A percentile compares a stretch with the other conserved stretches of the same genome.
These are phyloP conservation scores for Eilema caniola DNA, from an alignment of 2,888 invertebrate genomes.

Conservation along the genomic window DNA sequence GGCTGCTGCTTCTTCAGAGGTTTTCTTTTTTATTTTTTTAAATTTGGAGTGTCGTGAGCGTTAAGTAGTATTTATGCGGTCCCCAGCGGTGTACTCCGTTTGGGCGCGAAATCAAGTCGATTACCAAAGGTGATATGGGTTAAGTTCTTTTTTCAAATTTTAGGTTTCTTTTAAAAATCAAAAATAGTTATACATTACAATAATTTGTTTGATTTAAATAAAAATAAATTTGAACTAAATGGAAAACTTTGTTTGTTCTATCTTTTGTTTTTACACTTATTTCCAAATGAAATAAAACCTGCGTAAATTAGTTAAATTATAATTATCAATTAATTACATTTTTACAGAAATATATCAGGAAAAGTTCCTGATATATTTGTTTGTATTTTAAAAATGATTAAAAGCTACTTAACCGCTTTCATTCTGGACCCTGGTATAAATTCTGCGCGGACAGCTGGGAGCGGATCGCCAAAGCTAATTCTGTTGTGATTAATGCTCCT, in stretches of 20 bases:
- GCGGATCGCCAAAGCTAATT: constrained; percentile 86
- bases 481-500: constrained; percentile 85
- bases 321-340: not conserved
- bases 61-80: constrained; percentile 86
- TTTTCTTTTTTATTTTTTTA: constrained; percentile 65
- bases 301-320: not conserved
- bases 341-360: not conserved
- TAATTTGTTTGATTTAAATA: constrained; percentile 6
- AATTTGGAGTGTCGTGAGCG: constrained; percentile 79
- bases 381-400: constrained; percentile 33
- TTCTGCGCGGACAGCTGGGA: constrained; percentile 79
- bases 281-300: not conserved
- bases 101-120: constrained; percentile 65
- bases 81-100: constrained; percentile 77
- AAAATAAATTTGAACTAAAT: not conserved
- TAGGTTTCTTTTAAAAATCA: constrained; percentile 22
- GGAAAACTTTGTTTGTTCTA: not conserved
- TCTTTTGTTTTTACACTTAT: not conserved
- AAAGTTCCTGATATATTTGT: not conserved
- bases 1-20: constrained; percentile 55
- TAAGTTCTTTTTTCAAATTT: constrained; percentile 44
- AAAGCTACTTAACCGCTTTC: constrained; percentile 55
- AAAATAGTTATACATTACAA: constrained; percentile 10
- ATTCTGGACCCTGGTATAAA: constrained; percentile 71
- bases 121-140: constrained; percentile 34